Percentiles rank a stretch among this genome's conserved stretches.
Conservation (phyloP, 2,113 vertebrate species). For the Epinephelus cyanopodus region DNA sequence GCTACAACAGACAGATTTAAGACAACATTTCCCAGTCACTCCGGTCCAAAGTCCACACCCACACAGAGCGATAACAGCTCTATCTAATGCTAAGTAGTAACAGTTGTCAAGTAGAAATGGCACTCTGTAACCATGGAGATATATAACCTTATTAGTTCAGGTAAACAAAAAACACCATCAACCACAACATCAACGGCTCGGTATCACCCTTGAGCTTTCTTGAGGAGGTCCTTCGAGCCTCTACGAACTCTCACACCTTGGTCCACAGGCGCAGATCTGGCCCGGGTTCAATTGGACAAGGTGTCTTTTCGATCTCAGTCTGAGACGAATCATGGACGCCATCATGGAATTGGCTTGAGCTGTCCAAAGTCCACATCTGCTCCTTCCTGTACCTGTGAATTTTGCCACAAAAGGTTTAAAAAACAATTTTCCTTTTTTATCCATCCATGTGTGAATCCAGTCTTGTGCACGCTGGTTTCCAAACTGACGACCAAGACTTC, state of each 20-base stretch:
- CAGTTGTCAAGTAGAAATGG: constrained; percentile 80
- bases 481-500: not conserved
- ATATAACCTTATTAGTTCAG: constrained; percentile 74
- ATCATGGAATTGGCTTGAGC: constrained; percentile 1
- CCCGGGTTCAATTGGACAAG: not conserved
- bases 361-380: not conserved
- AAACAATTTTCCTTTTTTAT: not conserved
- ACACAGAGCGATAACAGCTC: constrained; percentile 67
- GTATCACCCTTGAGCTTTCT: constrained; percentile 38
- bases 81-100: constrained; percentile 76
- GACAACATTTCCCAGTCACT: constrained; percentile 45
- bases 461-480: not conserved
- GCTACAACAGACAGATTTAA: constrained; percentile 31
- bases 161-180: constrained; percentile 76
- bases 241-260: not conserved
- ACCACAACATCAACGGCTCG: constrained; percentile 73
- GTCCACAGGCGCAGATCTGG: not conserved
- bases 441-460: constrained; percentile 14
- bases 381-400: not conserved
- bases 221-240: constrained; percentile 28
- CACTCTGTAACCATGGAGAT: constrained; percentile 77
- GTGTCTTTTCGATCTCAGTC: not conserved
- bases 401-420: constrained; percentile 11
- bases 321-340: not conserved
- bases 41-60: constrained; percentile 47